phyloP scores from a whole-genome alignment of 2,113 vertebrate genomes.

The Coptodon bakossiorum region DNA sequence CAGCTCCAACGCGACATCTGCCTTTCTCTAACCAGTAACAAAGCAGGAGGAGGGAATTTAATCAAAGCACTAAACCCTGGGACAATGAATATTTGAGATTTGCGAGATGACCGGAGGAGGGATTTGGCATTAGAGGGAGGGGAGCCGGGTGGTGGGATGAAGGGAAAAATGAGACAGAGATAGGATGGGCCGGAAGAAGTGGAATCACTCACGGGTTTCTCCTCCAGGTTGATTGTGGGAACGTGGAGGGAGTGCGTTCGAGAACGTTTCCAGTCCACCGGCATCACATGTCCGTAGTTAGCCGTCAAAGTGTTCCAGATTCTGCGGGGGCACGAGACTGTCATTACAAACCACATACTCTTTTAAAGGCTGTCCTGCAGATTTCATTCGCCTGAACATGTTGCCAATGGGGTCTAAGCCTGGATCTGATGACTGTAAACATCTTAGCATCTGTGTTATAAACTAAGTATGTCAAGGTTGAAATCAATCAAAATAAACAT shows the following conservation, averaged over 20 bases:
- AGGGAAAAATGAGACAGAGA: slow-evolving; percentile 8
- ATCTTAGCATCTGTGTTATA: neutral
- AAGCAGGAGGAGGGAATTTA: slow-evolving; percentile 8
- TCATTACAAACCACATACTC: neutral
- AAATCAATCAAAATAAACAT: neutral
- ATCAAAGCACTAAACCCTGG: slow-evolving; percentile 35
- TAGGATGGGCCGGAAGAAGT: neutral
- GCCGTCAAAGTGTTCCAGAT: slow-evolving; percentile 89
- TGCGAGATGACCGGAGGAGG: slow-evolving; percentile 2
- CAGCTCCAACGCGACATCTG: slow-evolving; percentile 75
- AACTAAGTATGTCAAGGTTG: neutral
- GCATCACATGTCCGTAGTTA: slow-evolving; percentile 85
- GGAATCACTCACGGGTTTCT: slow-evolving; percentile 78
- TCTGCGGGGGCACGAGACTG: slow-evolving; percentile 52
- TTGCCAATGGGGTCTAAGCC: neutral
- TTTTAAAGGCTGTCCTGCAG: neutral
- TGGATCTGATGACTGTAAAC: neutral
- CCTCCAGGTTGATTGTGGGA: slow-evolving; percentile 79
- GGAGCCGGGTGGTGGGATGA: neutral
- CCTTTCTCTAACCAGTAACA: slow-evolving; percentile 64
- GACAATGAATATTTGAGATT: slow-evolving; percentile 39
- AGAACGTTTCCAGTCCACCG: slow-evolving; percentile 88
- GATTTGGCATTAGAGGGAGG: neutral
- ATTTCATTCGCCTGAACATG: neutral
- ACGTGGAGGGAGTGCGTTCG: slow-evolving; percentile 80